phyloP scores from a whole-genome alignment of 2,113 vertebrate species.

The Rhineura floridana region DNA sequence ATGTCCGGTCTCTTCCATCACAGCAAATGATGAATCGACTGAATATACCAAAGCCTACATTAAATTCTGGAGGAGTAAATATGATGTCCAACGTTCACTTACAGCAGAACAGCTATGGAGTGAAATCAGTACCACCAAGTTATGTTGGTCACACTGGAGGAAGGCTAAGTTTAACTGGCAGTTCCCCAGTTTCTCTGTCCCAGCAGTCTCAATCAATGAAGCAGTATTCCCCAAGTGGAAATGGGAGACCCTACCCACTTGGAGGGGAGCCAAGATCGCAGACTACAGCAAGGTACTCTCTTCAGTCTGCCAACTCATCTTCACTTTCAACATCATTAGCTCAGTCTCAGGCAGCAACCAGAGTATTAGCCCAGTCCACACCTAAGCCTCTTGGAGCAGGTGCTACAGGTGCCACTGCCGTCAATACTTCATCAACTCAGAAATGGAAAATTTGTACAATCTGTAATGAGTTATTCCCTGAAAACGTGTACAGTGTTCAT shows the following conservation, averaged over 20 bases:
- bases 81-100: conserved; percentile 89
- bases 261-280: conserved; percentile 79
- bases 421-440: conserved; percentile 92
- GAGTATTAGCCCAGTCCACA: conserved; percentile 77
- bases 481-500: conserved; percentile 96
- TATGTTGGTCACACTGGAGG: conserved; percentile 84
- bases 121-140: conserved; percentile 83
- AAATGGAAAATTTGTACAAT: conserved; percentile 99
- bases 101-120: conserved; percentile 86
- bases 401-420: conserved; percentile 84
- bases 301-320: conserved; percentile 80
- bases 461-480: conserved; percentile 98
- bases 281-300: conserved; percentile 77
- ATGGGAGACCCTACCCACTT: conserved; percentile 81
- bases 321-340: conserved; percentile 81
- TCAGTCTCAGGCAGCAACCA: conserved; percentile 76
- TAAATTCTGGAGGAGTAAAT: conserved; percentile 83
- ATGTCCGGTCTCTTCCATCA: conserved; percentile 83
- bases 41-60: conserved; percentile 89
- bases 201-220: conserved; percentile 92
- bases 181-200: conserved; percentile 85
- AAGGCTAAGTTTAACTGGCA: conserved; percentile 85
- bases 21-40: conserved; percentile 90
- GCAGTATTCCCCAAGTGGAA: conserved; percentile 85
- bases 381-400: conserved; percentile 74